phyloP scores from a whole-genome alignment of 2,113 vertebrate species.

The human (Homo sapiens) region GRCh38 chr1:114072001-114072500 shows the following conservation, averaged over 20 bases:
- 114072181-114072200: not conserved
- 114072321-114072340: accelerated
- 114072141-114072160: not conserved
- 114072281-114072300: not conserved
- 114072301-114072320: not conserved
- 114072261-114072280: not conserved
- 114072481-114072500: not conserved
- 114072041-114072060: not conserved
- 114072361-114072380: not conserved
- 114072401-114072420: conserved; percentile 13
- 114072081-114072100: not conserved
- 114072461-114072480: not conserved
- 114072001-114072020: not conserved
- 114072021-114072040: not conserved
- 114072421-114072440: conserved; percentile 1
- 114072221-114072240: not conserved
- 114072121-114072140: not conserved
- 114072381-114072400: not conserved
- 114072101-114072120: not conserved
- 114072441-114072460: conserved; percentile 6
- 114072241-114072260: not conserved
- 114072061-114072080: not conserved
- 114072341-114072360: not conserved
- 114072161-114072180: not conserved
- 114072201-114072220: not conserved